Base-by-base conservation (phyloP, 2,888 invertebrate genomes). In the Drosophila melanocephala region DNA sequence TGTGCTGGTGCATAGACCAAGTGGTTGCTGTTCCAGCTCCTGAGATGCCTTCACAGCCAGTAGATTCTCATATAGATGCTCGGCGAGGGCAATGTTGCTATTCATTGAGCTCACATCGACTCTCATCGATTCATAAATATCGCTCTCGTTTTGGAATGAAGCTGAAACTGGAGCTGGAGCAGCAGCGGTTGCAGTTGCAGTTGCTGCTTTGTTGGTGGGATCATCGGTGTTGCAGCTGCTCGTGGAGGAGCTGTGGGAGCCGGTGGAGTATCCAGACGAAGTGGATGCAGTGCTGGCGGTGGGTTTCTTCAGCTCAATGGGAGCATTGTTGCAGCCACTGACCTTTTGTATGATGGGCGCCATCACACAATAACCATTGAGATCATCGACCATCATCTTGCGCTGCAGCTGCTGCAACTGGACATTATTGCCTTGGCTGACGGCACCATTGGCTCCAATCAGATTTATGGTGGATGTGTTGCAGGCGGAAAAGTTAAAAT, bases 401-500 rank as follows among this genome's bases (percentile, higher is more conserved):
- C 70, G 72, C 53, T 86, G 78, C 5, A 75, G 26, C 55, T 85
- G 78, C 5, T 75, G 26, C 9, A 69, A 56, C 12, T 66, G 74
- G 0, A 39, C 28, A 47, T 66, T 78, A 47, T 62, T 77, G 14
- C 61, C 64, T 51, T 87, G 86, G 1, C 78, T 72, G 2, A 83
- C 83, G 6, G 92, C 93, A 3, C 93, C 87, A 82, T 91, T 91
- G 6, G 93, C 83, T 3, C 94, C 94, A 58, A 93, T 84, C 26
- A 94, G 88, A 87, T 94, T 94, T 0, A 93, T 91, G 14, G 90
- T 91, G 0, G 93, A 94, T 16, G 91, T 82, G 72, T 94, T 93
- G 53, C 91, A 92, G 10, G 94, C 94, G 0, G 94, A 93, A 63
- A 93, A 92, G 75, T 94, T 94, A 51, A 94, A 94, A 77, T 93